phyloP scores from a whole-genome alignment of 1,140 invertebrate species.

The Dryas iulia region DNA sequence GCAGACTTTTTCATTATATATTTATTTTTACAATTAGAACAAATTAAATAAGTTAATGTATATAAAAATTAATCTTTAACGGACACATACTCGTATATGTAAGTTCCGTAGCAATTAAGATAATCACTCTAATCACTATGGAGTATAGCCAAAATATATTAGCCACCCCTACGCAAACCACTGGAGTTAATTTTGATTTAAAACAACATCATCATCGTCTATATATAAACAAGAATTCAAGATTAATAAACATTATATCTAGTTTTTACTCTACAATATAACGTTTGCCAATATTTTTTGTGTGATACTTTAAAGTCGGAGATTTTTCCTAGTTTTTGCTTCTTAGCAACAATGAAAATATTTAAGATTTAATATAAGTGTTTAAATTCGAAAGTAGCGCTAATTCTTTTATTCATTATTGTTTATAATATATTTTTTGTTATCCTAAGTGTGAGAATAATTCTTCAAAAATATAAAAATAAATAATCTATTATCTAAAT shows the following conservation, averaged over 20 bases:
- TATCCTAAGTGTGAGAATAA: too few relatives aligned
- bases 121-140: slow-evolving; percentile 7
- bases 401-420: too few relatives aligned
- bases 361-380: too few relatives aligned
- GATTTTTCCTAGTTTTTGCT: not conserved
- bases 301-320: not conserved
- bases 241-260: not conserved
- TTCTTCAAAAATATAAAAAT: too few relatives aligned
- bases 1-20: too few relatives aligned
- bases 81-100: too few relatives aligned
- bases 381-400: too few relatives aligned
- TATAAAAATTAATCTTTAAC: too few relatives aligned
- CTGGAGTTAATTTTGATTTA: slow-evolving; percentile 21
- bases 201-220: not conserved
- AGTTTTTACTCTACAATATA: not conserved
- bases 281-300: not conserved
- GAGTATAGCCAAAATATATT: slow-evolving; percentile 17
- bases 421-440: too few relatives aligned
- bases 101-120: not conserved
- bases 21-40: too few relatives aligned
- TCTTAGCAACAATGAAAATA: slow-evolving; percentile 33
- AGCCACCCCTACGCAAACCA: slow-evolving; percentile 15
- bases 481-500: too few relatives aligned
- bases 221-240: slow-evolving; percentile 7
- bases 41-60: too few relatives aligned